Conservation (phyloP, 2,888 invertebrate genomes). For the Luperina testacea region DNA sequence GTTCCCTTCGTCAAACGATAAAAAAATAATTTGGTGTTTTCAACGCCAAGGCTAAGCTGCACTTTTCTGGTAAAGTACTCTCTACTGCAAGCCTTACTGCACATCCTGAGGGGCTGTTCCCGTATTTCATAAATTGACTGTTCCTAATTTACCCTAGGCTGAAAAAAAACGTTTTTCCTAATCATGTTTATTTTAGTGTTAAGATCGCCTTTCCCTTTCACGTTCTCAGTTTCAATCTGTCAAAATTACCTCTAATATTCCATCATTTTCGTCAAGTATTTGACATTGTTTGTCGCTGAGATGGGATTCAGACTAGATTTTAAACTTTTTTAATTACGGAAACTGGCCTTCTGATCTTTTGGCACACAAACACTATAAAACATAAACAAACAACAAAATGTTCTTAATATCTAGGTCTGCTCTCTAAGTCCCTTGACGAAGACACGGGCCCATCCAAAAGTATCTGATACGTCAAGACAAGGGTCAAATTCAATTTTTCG, state of each 20-base stretch:
- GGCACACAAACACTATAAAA: background rate
- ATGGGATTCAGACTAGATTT: background rate
- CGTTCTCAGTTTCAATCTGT: background rate
- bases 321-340: background rate
- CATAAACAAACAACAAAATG: background rate
- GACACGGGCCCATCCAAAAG: too few relatives aligned
- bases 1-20: background rate
- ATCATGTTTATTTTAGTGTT: too few relatives aligned
- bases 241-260: background rate
- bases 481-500: too few relatives aligned
- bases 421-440: too few relatives aligned
- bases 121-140: too few relatives aligned
- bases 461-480: too few relatives aligned
- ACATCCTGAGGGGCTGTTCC: background rate
- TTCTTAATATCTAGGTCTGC: too few relatives aligned
- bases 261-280: background rate
- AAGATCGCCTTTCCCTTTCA: too few relatives aligned
- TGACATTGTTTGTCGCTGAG: background rate
- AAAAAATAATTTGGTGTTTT: background rate
- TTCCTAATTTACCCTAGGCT: too few relatives aligned
- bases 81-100: background rate
- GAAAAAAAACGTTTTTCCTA: too few relatives aligned
- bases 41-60: background rate
- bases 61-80: background rate
- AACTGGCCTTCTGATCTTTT: background rate